These are phyloP conservation scores for Drosophila pallidifrons DNA, from an alignment of 1,140 invertebrate species.

Conservation along the genomic window DNA sequence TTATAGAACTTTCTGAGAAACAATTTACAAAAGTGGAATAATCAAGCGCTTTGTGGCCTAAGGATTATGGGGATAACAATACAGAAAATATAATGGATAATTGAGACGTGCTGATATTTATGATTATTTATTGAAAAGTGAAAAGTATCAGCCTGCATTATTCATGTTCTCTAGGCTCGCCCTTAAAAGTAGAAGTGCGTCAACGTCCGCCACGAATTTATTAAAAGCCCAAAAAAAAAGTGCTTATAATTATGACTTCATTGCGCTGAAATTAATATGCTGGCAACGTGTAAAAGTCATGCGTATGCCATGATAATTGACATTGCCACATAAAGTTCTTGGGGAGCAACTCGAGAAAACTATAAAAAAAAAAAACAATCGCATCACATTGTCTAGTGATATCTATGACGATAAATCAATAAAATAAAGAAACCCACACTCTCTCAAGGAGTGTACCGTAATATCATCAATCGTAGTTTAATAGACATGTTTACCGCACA, in stretches of 20 bases:
- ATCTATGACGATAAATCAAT: slow-evolving; percentile 39
- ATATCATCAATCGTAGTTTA: slow-evolving; percentile 15
- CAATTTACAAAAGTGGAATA: slow-evolving; percentile 45
- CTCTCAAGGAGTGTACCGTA: slow-evolving; percentile 4
- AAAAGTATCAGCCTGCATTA: slow-evolving; percentile 66
- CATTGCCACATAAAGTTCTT: slow-evolving; percentile 20
- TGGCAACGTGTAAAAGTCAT: slow-evolving; percentile 42
- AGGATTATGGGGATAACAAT: slow-evolving; percentile 4
- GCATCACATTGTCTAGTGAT: slow-evolving; percentile 11
- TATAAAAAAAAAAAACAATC: slow-evolving; percentile 23
- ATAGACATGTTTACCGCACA: slow-evolving; percentile 11
- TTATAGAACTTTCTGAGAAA: slow-evolving; percentile 29
- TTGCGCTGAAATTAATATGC: slow-evolving; percentile 68
- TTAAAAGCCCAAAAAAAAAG: slow-evolving; percentile 67
- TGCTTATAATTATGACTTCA: slow-evolving; percentile 56
- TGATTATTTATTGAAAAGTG: slow-evolving; percentile 56
- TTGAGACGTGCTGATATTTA: slow-evolving; percentile 23
- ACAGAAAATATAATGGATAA: background rate
- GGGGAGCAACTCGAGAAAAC: slow-evolving; percentile 5
- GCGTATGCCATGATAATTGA: slow-evolving; percentile 43
- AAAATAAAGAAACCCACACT: background rate
- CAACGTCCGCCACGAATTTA: slow-evolving; percentile 26
- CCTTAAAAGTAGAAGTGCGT: slow-evolving; percentile 55
- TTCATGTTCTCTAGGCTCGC: slow-evolving; percentile 48
- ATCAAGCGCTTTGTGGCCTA: slow-evolving; percentile 1